Conservation (phyloP, 1,140 invertebrate genomes). For the Chrysopa pallens region DNA sequence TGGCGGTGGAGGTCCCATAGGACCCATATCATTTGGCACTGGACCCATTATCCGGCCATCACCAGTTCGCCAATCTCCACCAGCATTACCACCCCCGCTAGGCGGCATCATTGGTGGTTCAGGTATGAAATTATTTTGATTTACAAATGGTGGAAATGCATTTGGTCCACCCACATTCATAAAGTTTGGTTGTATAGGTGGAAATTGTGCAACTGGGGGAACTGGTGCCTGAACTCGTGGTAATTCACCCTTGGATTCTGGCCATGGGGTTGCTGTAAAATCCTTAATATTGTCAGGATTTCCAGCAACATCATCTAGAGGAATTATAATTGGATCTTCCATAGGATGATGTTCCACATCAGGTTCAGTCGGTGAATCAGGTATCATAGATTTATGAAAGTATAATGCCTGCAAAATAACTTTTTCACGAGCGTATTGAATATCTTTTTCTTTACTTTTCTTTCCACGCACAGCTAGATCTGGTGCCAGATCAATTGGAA, state of each 20-base stretch:
- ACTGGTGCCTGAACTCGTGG: constrained; percentile 19
- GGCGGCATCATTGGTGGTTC: background rate
- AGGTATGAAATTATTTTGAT: background rate
- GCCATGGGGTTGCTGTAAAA: constrained; percentile 55
- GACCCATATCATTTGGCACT: constrained; percentile 15
- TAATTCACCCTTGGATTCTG: constrained; percentile 51
- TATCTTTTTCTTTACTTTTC: constrained; percentile 69
- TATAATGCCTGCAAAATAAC: constrained; percentile 69
- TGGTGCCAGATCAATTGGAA: constrained; percentile 44
- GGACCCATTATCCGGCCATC: constrained; percentile 5
- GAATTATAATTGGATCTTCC: constrained; percentile 63
- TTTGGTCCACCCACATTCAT: background rate
- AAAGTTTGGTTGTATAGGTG: constrained; percentile 17
- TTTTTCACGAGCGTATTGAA: constrained; percentile 71
- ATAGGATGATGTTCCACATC: constrained; percentile 61
- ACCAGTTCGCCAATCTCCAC: background rate
- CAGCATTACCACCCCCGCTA: background rate
- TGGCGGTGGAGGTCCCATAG: constrained; percentile 5
- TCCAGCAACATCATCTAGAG: constrained; percentile 69
- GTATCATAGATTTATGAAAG: constrained; percentile 69
- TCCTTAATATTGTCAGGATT: constrained; percentile 60
- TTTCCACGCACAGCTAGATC: constrained; percentile 47
- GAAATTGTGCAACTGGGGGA: constrained; percentile 25
- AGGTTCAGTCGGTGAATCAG: constrained; percentile 70
- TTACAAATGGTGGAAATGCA: background rate